These are phyloP conservation scores for Drosophila melanogaster DNA, from an alignment of 1,140 invertebrate genomes.

Conservation along the genomic window Release_6_plus_ISO1_MT NC_004354.4:655001-655500, in stretches of 20 bases:
- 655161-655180: background rate
- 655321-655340: conserved; percentile 32
- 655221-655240: conserved; percentile 60
- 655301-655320: conserved; percentile 33
- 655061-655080: conserved; percentile 34
- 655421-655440: conserved; percentile 38
- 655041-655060: conserved; percentile 44
- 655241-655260: conserved; percentile 74
- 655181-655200: background rate
- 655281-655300: conserved; percentile 27
- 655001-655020: conserved; percentile 23
- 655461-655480: conserved; percentile 38
- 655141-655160: background rate
- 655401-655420: conserved; percentile 39
- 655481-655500: conserved; percentile 41
- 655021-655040: conserved; percentile 25
- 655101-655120: background rate
- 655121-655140: background rate
- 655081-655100: conserved; percentile 4
- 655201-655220: background rate
- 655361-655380: conserved; percentile 50
- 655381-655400: conserved; percentile 54
- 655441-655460: conserved; percentile 58
- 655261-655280: conserved; percentile 75
- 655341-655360: conserved; percentile 22